A percentile compares a stretch with the other conserved stretches of the same genome.
Evolutionary conservation across 2,797 vertebrate genomes (phyloP).

Genomic region (Malacoctenus gilli): DNA sequence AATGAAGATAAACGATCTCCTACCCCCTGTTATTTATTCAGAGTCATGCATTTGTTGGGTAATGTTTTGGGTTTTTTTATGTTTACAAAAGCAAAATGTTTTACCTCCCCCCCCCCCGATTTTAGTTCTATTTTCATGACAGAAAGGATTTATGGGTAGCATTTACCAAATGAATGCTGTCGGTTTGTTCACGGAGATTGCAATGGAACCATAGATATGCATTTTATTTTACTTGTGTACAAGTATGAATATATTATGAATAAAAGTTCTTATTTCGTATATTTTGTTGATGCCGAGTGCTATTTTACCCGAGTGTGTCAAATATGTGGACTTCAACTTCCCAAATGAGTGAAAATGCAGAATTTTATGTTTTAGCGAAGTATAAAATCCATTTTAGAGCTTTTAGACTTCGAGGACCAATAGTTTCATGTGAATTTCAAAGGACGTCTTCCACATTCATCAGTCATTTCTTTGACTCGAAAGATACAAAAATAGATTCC

Average conservation of each 20-base stretch:
- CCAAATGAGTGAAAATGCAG: not conserved
- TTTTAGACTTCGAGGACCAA: not conserved
- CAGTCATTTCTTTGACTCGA: not conserved
- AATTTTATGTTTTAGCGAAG: not conserved
- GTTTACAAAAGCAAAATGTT: slow-evolving; percentile 83
- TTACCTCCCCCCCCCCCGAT: slow-evolving; percentile 73
- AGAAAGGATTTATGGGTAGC: slow-evolving; percentile 85
- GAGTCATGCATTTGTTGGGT: slow-evolving; percentile 87
- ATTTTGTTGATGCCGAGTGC: slow-evolving; percentile 34
- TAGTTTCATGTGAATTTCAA: not conserved
- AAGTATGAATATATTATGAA: slow-evolving; percentile 93
- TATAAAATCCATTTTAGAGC: not conserved
- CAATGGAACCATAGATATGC: slow-evolving; percentile 94
- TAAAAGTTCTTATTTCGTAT: slow-evolving; percentile 88
- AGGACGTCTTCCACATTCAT: not conserved
- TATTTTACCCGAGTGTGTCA: too few relatives aligned
- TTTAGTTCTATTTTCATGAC: slow-evolving; percentile 84
- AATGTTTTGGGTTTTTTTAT: slow-evolving; percentile 85
- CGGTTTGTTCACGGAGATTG: slow-evolving; percentile 85
- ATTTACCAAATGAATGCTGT: slow-evolving; percentile 90
- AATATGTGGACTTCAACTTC: not conserved
- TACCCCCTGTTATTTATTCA: slow-evolving; percentile 78
- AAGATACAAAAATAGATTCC: not conserved
- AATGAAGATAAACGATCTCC: slow-evolving; percentile 70
- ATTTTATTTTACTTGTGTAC: slow-evolving; percentile 99